Base-by-base conservation (phyloP, 2,113 vertebrate genomes). In the Xenus cinereus region DNA sequence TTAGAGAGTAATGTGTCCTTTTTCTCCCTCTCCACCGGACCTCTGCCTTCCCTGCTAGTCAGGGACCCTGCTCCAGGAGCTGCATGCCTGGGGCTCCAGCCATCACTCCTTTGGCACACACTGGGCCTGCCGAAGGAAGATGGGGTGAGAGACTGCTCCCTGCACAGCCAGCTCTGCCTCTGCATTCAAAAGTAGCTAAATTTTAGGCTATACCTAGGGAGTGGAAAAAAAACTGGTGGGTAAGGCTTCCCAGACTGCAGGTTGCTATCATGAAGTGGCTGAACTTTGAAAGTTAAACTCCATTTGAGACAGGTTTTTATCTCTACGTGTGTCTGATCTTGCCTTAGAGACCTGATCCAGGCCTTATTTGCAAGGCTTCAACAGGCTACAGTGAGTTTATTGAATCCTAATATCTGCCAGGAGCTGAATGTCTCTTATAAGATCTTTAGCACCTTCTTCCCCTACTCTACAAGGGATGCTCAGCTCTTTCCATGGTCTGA, bases 41-140 rank as follows among this genome's bases (percentile, higher is more conserved):
- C 80, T 23, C 35, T 39, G 7, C 35, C 6, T 56, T 43, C 30
- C 41, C 67, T 43, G n/a, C 24, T 41, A 20, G 21, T 2, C 46
- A 37, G 46, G 20, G 37, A 14, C 8, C 10, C 32, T 1, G 1
- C 33, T 53, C 35, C 13, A 16, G 46, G 24, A 74, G 69, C 53
- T 16, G 13, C 8, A 2, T 0, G 2, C 18, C 5, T 3, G 43
- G 37, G 30, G 35, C 19, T 71, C 68, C 37, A 74, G 80, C 41
- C 20, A 5, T 9, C 50, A 1, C 54, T 81, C 54, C 46, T 10
- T 3, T 14, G 45, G 12, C 69, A 50, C 23, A 33, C 0, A 0
- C 32, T 80, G 35, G 35, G 30, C 10, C 39, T 64, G 39, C 30
- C 32, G 26, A 50, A 56, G 39, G 48, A 73, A 39, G 45, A 57